These are phyloP conservation scores for Cebidichthys violaceus DNA, from an alignment of 2,113 vertebrate genomes.

Conservation along the genomic window DNA sequence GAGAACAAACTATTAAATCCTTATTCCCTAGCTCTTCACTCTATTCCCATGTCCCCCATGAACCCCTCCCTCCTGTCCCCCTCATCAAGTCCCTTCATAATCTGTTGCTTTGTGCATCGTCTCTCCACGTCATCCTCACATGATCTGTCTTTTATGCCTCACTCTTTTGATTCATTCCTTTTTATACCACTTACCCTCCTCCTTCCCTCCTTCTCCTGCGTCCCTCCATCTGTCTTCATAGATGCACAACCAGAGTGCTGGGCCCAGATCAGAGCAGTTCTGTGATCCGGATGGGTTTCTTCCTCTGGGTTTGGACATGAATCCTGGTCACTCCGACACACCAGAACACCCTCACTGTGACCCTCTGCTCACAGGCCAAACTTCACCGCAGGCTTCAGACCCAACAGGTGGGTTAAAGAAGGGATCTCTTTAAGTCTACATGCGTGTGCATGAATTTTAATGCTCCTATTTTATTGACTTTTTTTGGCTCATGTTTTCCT, in stretches of 20 bases:
- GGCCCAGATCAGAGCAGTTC: constrained; percentile 49
- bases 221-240: constrained; percentile 52
- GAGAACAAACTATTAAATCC: constrained; percentile 33
- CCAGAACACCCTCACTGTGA: constrained; percentile 46
- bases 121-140: constrained; percentile 14
- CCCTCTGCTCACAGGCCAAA: constrained; percentile 23
- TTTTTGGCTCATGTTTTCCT: constrained; percentile 49
- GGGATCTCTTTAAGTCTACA: constrained; percentile 5
- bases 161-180: constrained; percentile 21
- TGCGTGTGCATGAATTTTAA: constrained; percentile 23
- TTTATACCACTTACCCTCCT: background rate
- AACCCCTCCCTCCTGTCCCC: background rate
- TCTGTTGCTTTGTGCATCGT: constrained; percentile 27
- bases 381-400: constrained; percentile 2
- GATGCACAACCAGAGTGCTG: constrained; percentile 51
- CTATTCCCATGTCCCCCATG: constrained; percentile 10
- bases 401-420: constrained; percentile 66
- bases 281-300: constrained; percentile 62
- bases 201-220: constrained; percentile 9
- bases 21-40: constrained; percentile 13
- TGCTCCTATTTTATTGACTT: constrained; percentile 16
- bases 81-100: background rate
- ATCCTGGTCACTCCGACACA: constrained; percentile 22
- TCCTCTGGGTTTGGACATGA: constrained; percentile 59
- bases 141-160: constrained; percentile 15